Evolutionary conservation across 2,888 invertebrate genomes (phyloP), one percentile per base, ranked within the genome.

Genomic region (Lysandra coridon): DNA sequence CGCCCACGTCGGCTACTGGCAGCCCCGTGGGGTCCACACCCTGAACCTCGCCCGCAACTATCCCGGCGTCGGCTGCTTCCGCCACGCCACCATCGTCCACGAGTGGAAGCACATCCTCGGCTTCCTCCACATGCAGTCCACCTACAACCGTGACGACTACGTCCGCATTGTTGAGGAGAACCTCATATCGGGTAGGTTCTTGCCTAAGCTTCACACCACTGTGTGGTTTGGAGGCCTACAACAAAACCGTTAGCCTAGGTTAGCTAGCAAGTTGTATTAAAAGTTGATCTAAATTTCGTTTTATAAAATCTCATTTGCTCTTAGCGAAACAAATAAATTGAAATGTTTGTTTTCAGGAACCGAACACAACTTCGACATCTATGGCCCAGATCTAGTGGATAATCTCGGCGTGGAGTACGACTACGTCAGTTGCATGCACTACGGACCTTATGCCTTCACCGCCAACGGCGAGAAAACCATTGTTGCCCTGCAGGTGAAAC

Each of bases 371-470:
- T 94, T 97, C 85, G 95, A 95, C 49, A 96, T 96, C 85, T 96
- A 96, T 86, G 89, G 91, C 0, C 86, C 91, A 0, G 91, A 94
- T 2, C 90, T 94, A 44, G 95, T 97, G 0, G 94, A 95, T 78
- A 96, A 96, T 85, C 95, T 96, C 82, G 95, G 92, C 0, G 87
- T 96, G 4, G 91, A 92, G 1, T 97, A 97, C 84, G 97, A 97
- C 87, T 97, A 96, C 83, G 94, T 95, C n/a, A 97, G 97, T 88
- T 95, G 97, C 77, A 95, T 97, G 95, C 97, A 97, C 86, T 97
- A 97, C 85, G 95, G 96, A 75, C 94, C 95, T 1, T 93, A 92
- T 75, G 96, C 96, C 0, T 97, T 97, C 88, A 95, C 96, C 17
- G 95, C 88, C 84, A 96, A 97, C 86, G 96, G 96, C 0, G 89